Evolutionary conservation across 64 coral and sea anemone genomes (phyloP), one percentile per base, ranked within the genome.

Genomic region (Astreopora myriophthalma): DNA sequence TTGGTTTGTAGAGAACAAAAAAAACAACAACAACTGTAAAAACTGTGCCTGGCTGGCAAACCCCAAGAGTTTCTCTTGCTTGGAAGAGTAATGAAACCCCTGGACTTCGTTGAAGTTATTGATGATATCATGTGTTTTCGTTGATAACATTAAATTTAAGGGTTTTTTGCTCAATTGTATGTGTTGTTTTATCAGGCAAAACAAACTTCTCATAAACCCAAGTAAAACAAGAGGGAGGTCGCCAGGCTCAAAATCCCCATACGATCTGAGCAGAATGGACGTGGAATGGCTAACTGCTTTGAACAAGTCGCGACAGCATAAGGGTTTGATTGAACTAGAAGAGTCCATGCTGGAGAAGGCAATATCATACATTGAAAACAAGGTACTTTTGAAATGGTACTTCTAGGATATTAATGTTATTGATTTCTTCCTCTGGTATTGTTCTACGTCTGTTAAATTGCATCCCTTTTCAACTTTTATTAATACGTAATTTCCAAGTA

Each of bases 281-380:
- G 91, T 96, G 27, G 97, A 99, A 58, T 99, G 97, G 97, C 84
- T 99, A 1, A 91, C 67, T 30, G 73, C 85, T 6, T 95, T 99
- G 12, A 99, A 99, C 68, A 93, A 73, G 19, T 96, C 88, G 70
- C 87, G 94, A 25, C 68, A 81, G 17, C 91, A 93, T 52, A 96
- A 93, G 84, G 97, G 94, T 91, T 71, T 52, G 23, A 73, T 93
- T 14, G 89, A 96, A 81, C 52, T 99, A 66, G 97, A 99, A 69
- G 97, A 99, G 55, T 42, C 67, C 4, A 14, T 44, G 11, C 64
- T 98, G 40, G 96, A 98, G 67, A 95, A 98, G 71, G 94, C 96
- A 11, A 87, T 98, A 13, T 79, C 89, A 72, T 95, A 95, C 71
- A 73, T 98, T 77, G 96, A 98, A 66, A 92, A 98, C 77, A 95